Base-by-base conservation (phyloP, 2,888 invertebrate genomes). In the Tridacna crocea region DNA sequence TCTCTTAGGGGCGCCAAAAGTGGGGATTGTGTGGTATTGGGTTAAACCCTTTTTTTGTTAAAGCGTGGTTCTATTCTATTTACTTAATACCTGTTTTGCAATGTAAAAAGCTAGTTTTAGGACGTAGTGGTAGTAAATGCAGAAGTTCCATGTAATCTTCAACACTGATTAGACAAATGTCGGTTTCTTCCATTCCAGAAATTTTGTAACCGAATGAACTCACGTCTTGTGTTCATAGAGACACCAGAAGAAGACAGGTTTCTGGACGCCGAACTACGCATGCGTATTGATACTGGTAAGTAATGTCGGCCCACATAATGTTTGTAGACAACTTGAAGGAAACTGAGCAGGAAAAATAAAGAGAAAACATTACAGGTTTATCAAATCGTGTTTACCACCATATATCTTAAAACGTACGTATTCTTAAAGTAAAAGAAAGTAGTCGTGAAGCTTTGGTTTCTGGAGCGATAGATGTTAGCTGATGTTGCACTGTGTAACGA, bases 211-310 rank as follows among this genome's bases (percentile, higher is more conserved):
- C 3, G 36, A 36, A n/a, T 26, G 17, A 22, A 63, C 26, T 61
- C 74, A n/a, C 74, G 47, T 22, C 46, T 74, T 13, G 74, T 63
- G 10, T 46, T 74, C 15, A 74, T 74, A 61, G 74, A 74, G 17
- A 74, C 63, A 11, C 19, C n/a, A 22, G 74, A 74, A 0, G 74
- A 74, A 51, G 74, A 74, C 22, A 61, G 15, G 17, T 74, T 47
- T 22, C 15, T 74, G 11, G 12, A 11, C 0, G 19, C 46, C 3
- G n/a, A 60, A 61, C 22, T 74, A 47, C 60, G 46, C n/a, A 10
- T 22, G 8, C 60, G 74, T 10, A 66, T 66, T n/a, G 27, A 66
- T 66, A 66, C 66, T 12, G 66, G 66, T 66, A 66, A 13, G 66
- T 66, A 10, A 19, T 61, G 24, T 61, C 10, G 4, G n/a, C 2